Conservation (phyloP, 2,888 invertebrate species). For the Ferdinandea cuprea region DNA sequence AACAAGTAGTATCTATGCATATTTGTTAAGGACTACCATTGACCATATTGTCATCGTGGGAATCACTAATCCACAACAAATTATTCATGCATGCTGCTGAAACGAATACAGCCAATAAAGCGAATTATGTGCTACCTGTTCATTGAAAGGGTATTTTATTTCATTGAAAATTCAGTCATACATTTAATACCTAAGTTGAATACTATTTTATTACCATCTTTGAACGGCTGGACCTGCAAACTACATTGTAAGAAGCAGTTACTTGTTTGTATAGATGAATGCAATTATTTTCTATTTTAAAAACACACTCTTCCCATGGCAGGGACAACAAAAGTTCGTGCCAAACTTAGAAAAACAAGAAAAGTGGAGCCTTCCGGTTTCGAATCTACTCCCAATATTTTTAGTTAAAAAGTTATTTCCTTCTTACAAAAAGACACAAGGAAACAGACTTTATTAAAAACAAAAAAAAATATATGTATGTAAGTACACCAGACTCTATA, state of each 20-base stretch:
- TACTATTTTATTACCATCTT: too few relatives aligned
- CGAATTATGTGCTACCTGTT: slow-evolving; percentile 28
- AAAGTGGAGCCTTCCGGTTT: slow-evolving; percentile 70
- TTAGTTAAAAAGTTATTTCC: slow-evolving; percentile 74
- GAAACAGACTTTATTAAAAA: slow-evolving; percentile 48
- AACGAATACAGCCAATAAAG: slow-evolving; percentile 8
- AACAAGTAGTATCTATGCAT: slow-evolving; percentile 53
- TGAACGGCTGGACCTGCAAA: background rate
- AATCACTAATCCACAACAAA: slow-evolving; percentile 53
- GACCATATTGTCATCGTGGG: slow-evolving; percentile 33
- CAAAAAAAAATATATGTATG: too few relatives aligned
- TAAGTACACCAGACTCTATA: slow-evolving; percentile 19
- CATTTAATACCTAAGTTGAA: background rate
- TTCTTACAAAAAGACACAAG: slow-evolving; percentile 56
- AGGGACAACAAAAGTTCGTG: slow-evolving; percentile 45
- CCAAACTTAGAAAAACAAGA: slow-evolving; percentile 50
- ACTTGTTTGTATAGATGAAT: background rate
- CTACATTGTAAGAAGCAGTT: background rate
- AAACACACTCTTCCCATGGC: background rate
- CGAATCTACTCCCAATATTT: slow-evolving; percentile 64
- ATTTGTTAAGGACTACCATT: slow-evolving; percentile 27
- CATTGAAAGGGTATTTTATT: slow-evolving; percentile 16
- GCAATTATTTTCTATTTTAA: slow-evolving; percentile 14
- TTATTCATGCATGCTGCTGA: slow-evolving; percentile 49
- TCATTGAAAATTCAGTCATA: slow-evolving; percentile 10